These are phyloP conservation scores for Caenorhabditis inopinata DNA, from an alignment of 1,140 invertebrate species.

Conservation along the genomic window DNA sequence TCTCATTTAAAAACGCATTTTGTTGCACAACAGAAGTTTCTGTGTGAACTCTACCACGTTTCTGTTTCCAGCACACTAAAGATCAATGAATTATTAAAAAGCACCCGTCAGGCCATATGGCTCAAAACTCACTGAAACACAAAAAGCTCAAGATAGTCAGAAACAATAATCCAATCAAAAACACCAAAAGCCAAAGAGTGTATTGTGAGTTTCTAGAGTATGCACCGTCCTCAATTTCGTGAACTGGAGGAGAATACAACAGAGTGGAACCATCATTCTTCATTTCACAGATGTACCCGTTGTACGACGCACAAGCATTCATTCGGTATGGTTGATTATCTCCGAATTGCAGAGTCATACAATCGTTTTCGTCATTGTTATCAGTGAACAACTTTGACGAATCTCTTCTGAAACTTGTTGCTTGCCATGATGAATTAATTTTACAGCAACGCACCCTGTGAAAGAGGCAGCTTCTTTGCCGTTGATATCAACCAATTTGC, in stretches of 20 bases:
- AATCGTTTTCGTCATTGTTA: slow-evolving; percentile 26
- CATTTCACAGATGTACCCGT: slow-evolving; percentile 14
- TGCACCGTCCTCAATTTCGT: neutral
- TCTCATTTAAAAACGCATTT: neutral
- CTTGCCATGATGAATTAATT: neutral
- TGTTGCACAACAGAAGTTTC: neutral
- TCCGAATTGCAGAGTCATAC: neutral
- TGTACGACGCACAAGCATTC: neutral
- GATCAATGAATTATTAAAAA: neutral
- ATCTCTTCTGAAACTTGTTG: neutral
- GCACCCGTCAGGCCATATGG: no score
- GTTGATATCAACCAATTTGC: neutral
- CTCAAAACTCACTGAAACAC: neutral
- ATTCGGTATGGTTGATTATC: neutral
- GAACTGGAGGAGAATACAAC: neutral
- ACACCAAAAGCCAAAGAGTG: neutral
- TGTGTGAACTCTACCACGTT: neutral
- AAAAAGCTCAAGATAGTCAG: neutral
- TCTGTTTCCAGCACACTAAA: slow-evolving; percentile 26
- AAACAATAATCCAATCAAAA: neutral
- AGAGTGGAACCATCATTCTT: neutral
- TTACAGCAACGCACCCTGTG: neutral
- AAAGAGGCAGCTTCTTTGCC: neutral
- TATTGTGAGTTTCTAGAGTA: neutral
- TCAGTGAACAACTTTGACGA: neutral